Base-by-base conservation (phyloP, 2,797 vertebrate species). In the Sarcoramphus papa region DNA sequence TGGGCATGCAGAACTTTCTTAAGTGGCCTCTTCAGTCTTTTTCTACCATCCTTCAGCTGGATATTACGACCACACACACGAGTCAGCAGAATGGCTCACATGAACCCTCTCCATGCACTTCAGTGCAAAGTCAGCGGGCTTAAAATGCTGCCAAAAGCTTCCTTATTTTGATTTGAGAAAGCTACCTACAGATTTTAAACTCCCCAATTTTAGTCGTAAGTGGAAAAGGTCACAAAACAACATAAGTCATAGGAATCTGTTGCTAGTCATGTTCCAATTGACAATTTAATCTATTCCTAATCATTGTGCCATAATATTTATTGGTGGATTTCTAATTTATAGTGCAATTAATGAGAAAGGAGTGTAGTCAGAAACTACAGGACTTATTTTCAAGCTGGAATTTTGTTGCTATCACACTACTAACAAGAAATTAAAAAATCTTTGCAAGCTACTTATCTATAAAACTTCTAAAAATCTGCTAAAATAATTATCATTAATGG, bases 301-400 rank as follows among this genome's bases (percentile, higher is more conserved):
- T 90, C 48, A 43, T 81, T 47, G 21, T 92, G 23, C 67, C 56
- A 37, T 93, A 82, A 95, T 95, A 97, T 97, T 96, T 97, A 90
- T 93, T 80, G 75, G 79, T 87, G 9, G 7, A 3, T 69, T 93
- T 86, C 70, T 81, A 78, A 75, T 88, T 91, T 90, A 60, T 70
- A 77, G 77, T 93, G 33, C 54, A 95, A 79, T 90, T 93, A 77
- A 63, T 91, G 84, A 89, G 63, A 91, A 87, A 91, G 53, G 28
- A 74, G 23, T 35, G 31, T 48, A 92, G 62, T 79, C 67, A 94
- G 64, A 93, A 95, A 93, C 70, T 24, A 94, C 50, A 81, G 64
- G 85, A 93, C 53, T 89, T 92, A 76, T 63, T 94, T 91, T 92
- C 81, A 94, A 91, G 80, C 79, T 91, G 70, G 51, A 96, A 82